These are phyloP conservation scores for Zele albiditarsus DNA, from an alignment of 2,888 invertebrate species.

Conservation along the genomic window DNA sequence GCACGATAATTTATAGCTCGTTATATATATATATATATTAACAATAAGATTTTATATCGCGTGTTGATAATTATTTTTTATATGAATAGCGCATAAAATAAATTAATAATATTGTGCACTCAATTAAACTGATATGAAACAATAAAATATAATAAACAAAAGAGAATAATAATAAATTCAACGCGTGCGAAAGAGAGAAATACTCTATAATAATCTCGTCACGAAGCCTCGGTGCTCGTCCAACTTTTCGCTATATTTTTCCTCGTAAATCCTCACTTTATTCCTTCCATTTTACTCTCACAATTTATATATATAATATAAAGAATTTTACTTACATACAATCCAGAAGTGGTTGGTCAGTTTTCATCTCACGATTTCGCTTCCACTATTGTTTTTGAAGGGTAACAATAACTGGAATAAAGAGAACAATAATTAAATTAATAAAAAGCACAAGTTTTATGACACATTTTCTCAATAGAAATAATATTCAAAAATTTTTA, in stretches of 20 bases:
- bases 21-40: conserved; percentile 13
- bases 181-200: not conserved
- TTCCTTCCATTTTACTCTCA: conserved; percentile 13
- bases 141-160: not conserved
- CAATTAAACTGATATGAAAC: conserved; percentile 15
- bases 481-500: no score
- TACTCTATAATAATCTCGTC: conserved; percentile 1
- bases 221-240: not conserved
- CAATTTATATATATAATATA: not conserved
- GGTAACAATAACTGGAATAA: conserved; percentile 16
- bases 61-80: not conserved
- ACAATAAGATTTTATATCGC: not conserved
- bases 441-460: no score
- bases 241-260: conserved; percentile 20
- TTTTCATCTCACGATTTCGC: conserved; percentile 34
- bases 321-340: not conserved
- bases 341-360: not conserved
- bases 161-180: not conserved
- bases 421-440: no score
- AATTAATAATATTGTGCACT: not conserved
- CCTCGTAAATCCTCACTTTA: conserved; percentile 22
- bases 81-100: not conserved
- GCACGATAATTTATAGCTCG: conserved; percentile 32
- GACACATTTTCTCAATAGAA: no score
- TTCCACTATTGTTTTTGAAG: conserved; percentile 15